Conservation (phyloP, 2,113 vertebrate genomes). For the Arothron firmamentum region DNA sequence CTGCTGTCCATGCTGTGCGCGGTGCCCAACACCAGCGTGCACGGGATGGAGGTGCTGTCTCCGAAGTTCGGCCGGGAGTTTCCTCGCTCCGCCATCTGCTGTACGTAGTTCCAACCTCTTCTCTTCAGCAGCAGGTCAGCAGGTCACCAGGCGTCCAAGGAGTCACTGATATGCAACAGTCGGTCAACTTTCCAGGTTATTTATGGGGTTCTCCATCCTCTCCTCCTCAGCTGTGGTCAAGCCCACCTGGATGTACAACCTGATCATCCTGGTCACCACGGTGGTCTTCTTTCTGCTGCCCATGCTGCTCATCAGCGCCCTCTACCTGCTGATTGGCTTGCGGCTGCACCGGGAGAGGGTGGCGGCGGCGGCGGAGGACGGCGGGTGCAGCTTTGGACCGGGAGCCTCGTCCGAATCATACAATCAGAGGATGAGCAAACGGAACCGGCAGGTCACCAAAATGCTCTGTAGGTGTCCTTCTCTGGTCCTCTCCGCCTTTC, state of each 20-base stretch:
- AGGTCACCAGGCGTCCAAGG: too few species aligned
- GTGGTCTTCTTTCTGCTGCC: constrained; percentile 73
- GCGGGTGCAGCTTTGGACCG: constrained; percentile 15
- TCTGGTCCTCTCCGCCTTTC: neutral
- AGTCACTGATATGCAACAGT: too few species aligned
- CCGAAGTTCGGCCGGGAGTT: constrained; percentile 56
- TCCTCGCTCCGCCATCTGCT: constrained; percentile 64
- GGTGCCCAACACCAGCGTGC: constrained; percentile 75
- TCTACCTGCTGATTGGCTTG: constrained; percentile 73
- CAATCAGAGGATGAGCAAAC: constrained; percentile 50
- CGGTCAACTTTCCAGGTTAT: too few species aligned
- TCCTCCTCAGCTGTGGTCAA: constrained; percentile 38
- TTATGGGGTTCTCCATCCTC: neutral
- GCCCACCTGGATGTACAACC: constrained; percentile 66
- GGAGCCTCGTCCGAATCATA: constrained; percentile 27
- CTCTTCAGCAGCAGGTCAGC: too few species aligned
- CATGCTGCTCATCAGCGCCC: constrained; percentile 65
- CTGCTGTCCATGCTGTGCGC: constrained; percentile 70
- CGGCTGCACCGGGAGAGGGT: constrained; percentile 48
- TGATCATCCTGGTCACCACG: constrained; percentile 62
- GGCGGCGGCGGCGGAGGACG: constrained; percentile 5
- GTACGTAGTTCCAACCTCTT: constrained; percentile 30
- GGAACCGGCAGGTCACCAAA: constrained; percentile 74
- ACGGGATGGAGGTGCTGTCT: constrained; percentile 59
- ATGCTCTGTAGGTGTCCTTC: constrained; percentile 68